phyloP scores from a whole-genome alignment of 1,140 invertebrate species.

The Drosophila willistoni region DNA sequence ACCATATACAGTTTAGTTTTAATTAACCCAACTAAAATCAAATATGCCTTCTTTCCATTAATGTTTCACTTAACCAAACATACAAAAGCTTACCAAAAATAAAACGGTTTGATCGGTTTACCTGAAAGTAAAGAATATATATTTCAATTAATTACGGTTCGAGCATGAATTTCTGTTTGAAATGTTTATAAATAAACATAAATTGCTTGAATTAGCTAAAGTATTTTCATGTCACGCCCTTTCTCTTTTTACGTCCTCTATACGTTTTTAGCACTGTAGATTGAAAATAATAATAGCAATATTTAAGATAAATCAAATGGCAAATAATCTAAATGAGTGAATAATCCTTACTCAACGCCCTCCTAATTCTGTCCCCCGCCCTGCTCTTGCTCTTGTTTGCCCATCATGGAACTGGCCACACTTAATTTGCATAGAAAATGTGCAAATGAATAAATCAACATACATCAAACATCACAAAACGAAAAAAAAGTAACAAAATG shows the following conservation, averaged over 20 bases:
- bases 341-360: not conserved
- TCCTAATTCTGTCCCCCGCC: not conserved
- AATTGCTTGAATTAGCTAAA: too few species aligned
- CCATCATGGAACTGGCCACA: not conserved
- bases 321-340: conserved; percentile 4
- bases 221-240: too few species aligned
- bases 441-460: conserved; percentile 18
- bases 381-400: not conserved
- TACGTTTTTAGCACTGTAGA: not conserved
- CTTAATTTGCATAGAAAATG: conserved; percentile 14
- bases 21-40: too few species aligned
- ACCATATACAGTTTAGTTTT: too few species aligned
- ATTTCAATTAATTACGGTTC: not conserved
- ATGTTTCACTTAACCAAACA: too few species aligned
- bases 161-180: too few species aligned
- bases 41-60: too few species aligned
- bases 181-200: too few species aligned
- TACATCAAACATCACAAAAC: conserved; percentile 7
- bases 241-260: not conserved
- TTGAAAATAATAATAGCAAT: not conserved
- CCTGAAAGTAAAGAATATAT: not conserved
- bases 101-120: too few species aligned
- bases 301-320: conserved; percentile 1
- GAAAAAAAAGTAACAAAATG: conserved; percentile 4
- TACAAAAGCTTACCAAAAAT: too few species aligned